phyloP scores from a whole-genome alignment of 1,140 invertebrate species.

The Monomorium pharaonis region DNA sequence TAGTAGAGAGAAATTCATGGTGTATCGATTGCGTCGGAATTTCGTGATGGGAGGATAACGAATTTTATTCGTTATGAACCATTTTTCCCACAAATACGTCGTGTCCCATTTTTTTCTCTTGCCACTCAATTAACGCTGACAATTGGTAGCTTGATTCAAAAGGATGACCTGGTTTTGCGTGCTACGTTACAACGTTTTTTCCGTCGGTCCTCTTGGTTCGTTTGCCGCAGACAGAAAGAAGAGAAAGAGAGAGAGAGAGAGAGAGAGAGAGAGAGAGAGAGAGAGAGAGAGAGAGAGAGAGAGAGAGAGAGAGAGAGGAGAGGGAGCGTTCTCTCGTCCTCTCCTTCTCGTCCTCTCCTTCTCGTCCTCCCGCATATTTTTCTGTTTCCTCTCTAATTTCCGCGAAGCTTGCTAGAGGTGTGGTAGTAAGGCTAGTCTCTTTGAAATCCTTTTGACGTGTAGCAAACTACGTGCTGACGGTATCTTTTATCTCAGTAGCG shows the following conservation, averaged over 20 bases:
- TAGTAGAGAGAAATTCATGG: conserved; percentile 1
- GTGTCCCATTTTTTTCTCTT: conserved; percentile 29
- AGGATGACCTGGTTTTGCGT: conserved; percentile 63
- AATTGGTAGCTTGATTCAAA: conserved; percentile 52
- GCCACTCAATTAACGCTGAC: conserved; percentile 57
- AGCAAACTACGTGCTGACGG: conserved; percentile 46
- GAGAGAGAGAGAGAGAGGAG: neutral
- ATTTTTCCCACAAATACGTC: conserved; percentile 33
- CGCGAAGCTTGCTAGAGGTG: conserved; percentile 6
- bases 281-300: neutral
- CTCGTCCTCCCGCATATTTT: conserved; percentile 23
- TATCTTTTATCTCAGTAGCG: conserved; percentile 60
- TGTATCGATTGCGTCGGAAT: conserved; percentile 6
- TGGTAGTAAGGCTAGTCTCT: conserved; percentile 32
- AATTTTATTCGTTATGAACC: conserved; percentile 37
- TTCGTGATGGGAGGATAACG: conserved; percentile 19
- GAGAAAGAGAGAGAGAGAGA: neutral
- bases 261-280: neutral
- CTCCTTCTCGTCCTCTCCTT: neutral
- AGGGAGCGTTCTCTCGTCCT: neutral
- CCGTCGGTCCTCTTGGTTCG: neutral
- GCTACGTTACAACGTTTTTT: conserved; percentile 39
- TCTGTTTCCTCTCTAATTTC: conserved; percentile 59
- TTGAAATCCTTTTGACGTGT: conserved; percentile 68
- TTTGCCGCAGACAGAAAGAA: neutral